phyloP scores from a whole-genome alignment of 1,140 invertebrate species.

The Nomia melanderi region DNA sequence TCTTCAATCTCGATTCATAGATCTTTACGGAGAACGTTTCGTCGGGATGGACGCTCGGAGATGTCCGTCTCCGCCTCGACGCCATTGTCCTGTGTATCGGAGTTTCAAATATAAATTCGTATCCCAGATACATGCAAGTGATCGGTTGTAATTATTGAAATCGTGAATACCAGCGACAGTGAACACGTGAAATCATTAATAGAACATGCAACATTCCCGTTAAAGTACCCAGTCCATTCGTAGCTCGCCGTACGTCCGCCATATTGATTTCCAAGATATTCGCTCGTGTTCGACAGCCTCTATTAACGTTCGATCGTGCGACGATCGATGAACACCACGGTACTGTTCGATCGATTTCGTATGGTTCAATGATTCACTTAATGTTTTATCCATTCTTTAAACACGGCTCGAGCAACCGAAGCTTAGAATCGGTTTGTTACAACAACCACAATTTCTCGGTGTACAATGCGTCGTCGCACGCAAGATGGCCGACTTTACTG shows the following conservation, averaged over 20 bases:
- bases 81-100: not conserved
- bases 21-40: not conserved
- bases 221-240: slow-evolving; percentile 56
- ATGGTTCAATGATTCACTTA: not conserved
- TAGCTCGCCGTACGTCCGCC: slow-evolving; percentile 26
- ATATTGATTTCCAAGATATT: slow-evolving; percentile 28
- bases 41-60: not conserved
- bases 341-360: no score
- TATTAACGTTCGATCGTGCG: not conserved
- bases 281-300: slow-evolving; percentile 1
- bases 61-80: not conserved
- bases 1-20: no score
- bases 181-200: slow-evolving; percentile 57
- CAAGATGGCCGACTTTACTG: not conserved
- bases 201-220: slow-evolving; percentile 68
- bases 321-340: slow-evolving; percentile 1
- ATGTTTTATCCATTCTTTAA: slow-evolving; percentile 4
- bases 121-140: slow-evolving; percentile 50
- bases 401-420: not conserved
- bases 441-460: not conserved
- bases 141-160: slow-evolving; percentile 34
- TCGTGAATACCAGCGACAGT: slow-evolving; percentile 49
- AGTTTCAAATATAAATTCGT: slow-evolving; percentile 34
- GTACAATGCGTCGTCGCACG: not conserved
- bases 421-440: not conserved